Evolutionary conservation across 2,888 invertebrate species (phyloP), one percentile per base, ranked within the genome.

Genomic region (Margaritifera margaritifera): DNA sequence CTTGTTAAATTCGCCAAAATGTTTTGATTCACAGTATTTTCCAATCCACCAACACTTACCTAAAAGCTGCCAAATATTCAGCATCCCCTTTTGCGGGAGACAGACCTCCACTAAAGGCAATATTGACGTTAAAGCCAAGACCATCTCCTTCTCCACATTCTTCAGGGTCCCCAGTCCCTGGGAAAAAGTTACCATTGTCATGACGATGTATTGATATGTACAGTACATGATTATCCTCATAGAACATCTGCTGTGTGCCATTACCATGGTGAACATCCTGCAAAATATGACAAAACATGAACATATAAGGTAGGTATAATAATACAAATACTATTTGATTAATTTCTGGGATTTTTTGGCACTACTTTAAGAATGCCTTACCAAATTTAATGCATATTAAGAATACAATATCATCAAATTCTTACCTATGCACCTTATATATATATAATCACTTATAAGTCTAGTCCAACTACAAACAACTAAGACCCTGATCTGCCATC

Each of bases 141-240:
- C 97, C 98, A 74, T 94, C 93, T 74, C 95, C 96, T 18, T 93
- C 92, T 71, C 98, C 98, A 90, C 96, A 95, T 93, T 94, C 99
- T 66, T 93, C 93, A 57, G 96, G 95, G 62, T 96, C 96, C 70
- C 99, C 99, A 4, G 99, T 99, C 77, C 99, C 99, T n/a, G 99
- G 99, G 92, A 99, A 99, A 92, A 99, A 99, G 91, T 98, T 98
- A 52, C 99, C 99, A 90, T 98, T 97, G 92, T 99, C 99, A 92
- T 99, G 99, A 83, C 99, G 95, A 92, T 99, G 99, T 89, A 99
- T 94, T 82, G 98, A 98, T 87, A 99, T 93, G 92, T 99, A 99
- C 83, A 99, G 92, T 82, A 99, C 95, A 87, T 94, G 93, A 62
- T 96, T 95, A 91, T 98, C 97, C 87, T 95, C 94, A 91, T 98